phyloP scores from a whole-genome alignment of 2,113 vertebrate species.

The Labeo catla region DNA sequence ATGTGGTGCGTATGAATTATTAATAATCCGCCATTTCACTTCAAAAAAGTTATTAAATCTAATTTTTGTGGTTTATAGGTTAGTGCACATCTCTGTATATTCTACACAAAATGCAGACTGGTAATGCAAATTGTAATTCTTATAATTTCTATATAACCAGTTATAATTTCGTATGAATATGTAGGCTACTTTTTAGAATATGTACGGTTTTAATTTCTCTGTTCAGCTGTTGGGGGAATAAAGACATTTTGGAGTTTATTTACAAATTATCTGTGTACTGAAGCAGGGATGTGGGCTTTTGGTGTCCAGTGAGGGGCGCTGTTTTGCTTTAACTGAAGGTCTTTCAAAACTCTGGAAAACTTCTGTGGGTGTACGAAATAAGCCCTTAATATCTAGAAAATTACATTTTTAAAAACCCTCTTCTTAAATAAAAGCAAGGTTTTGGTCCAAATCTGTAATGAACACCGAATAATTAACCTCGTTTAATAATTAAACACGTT shows the following conservation, averaged over 20 bases:
- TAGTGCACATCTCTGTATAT: background rate
- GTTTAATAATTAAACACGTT: no score
- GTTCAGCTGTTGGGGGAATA: constrained; percentile 37
- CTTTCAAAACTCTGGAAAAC: background rate
- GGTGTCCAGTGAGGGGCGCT: constrained; percentile 72
- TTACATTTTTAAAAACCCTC: constrained; percentile 41
- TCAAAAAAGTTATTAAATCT: constrained; percentile 48
- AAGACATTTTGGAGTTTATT: background rate
- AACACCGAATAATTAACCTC: background rate
- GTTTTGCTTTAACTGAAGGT: constrained; percentile 57
- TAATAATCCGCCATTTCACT: constrained; percentile 59
- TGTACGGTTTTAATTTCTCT: constrained; percentile 9
- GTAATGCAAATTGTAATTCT: background rate
- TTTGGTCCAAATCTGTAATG: background rate
- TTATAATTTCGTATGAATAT: background rate
- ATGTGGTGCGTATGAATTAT: constrained; percentile 65
- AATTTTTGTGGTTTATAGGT: constrained; percentile 14
- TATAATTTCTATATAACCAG: background rate
- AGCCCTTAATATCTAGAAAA: constrained; percentile 11
- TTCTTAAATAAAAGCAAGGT: constrained; percentile 69
- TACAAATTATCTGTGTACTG: background rate
- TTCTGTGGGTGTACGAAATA: background rate
- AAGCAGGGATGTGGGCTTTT: background rate
- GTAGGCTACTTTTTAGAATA: background rate
- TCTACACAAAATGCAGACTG: background rate